Evolutionary conservation across 2,888 invertebrate species (phyloP).

Genomic region (Neoaliturus tenellus): DNA sequence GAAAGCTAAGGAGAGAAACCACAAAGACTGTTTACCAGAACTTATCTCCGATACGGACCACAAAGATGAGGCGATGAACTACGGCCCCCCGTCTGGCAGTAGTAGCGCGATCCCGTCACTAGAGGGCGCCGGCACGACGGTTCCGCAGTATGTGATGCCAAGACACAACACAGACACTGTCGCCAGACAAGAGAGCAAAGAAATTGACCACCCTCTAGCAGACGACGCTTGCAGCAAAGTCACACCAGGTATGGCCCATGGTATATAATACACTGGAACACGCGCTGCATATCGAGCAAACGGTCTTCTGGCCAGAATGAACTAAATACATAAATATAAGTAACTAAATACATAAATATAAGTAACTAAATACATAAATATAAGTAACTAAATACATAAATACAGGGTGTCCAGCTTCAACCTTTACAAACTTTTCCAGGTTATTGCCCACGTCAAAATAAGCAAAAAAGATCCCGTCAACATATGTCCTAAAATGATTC

Average conservation of each 20-base stretch:
- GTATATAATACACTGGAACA: too few relatives aligned
- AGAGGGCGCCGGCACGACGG: constrained; percentile 51
- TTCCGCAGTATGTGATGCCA: not conserved
- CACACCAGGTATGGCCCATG: not conserved
- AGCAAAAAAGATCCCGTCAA: too few relatives aligned
- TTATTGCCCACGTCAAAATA: too few relatives aligned
- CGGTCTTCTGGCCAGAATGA: too few relatives aligned
- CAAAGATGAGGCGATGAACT: constrained; percentile 56
- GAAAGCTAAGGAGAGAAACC: not conserved
- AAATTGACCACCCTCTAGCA: constrained; percentile 13
- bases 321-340: too few relatives aligned
- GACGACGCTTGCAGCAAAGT: not conserved
- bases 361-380: too few relatives aligned
- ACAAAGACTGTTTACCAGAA: constrained; percentile 12
- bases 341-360: too few relatives aligned
- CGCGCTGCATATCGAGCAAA: too few relatives aligned
- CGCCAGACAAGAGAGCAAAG: not conserved
- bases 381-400: too few relatives aligned
- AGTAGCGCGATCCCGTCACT: constrained; percentile 64
- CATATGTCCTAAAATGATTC: too few relatives aligned
- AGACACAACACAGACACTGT: not conserved
- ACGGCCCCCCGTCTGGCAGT: constrained; percentile 68
- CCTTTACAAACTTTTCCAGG: too few relatives aligned
- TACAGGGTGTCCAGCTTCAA: too few relatives aligned
- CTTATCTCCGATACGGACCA: not conserved